These are phyloP conservation scores for Eupithecia subumbrata DNA, from an alignment of 2,888 invertebrate species.

Conservation along the genomic window DNA sequence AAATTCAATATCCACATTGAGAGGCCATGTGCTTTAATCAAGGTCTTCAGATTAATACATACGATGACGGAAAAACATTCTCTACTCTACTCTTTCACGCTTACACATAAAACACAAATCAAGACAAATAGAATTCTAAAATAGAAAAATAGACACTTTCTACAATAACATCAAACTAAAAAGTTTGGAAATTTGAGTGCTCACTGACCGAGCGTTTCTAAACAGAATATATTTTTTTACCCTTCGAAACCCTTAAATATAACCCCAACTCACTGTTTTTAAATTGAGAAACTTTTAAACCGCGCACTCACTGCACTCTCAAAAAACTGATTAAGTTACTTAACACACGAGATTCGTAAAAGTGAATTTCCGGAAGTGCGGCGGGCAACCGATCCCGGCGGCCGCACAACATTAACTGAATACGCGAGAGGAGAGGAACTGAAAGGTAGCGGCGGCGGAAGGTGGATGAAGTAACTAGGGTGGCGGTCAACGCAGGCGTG, in stretches of 20 bases:
- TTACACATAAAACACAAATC: not conserved
- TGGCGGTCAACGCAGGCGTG: not conserved
- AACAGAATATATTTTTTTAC: too few species aligned
- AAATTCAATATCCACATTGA: constrained; percentile 5
- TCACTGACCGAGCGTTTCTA: too few species aligned
- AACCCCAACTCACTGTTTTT: not conserved
- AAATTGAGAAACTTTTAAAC: not conserved
- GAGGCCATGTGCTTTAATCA: constrained; percentile 7
- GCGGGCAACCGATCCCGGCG: not conserved
- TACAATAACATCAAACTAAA: not conserved
- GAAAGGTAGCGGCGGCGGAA: not conserved
- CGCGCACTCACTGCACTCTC: not conserved
- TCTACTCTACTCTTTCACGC: not conserved
- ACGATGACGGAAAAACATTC: constrained; percentile 4
- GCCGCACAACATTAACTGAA: not conserved
- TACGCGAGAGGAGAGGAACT: not conserved
- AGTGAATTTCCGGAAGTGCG: not conserved
- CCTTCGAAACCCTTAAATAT: too few species aligned
- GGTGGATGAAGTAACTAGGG: not conserved
- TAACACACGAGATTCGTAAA: not conserved
- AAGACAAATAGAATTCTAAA: too few species aligned
- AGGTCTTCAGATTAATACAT: not conserved
- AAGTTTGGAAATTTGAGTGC: not conserved
- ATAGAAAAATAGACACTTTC: too few species aligned
- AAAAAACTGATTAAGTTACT: not conserved